Percentiles rank a stretch among this genome's conserved stretches.
These are phyloP conservation scores for Sabellastarte sp. DNA, from an alignment of 2,888 invertebrate species.

Conservation along the genomic window DNA sequence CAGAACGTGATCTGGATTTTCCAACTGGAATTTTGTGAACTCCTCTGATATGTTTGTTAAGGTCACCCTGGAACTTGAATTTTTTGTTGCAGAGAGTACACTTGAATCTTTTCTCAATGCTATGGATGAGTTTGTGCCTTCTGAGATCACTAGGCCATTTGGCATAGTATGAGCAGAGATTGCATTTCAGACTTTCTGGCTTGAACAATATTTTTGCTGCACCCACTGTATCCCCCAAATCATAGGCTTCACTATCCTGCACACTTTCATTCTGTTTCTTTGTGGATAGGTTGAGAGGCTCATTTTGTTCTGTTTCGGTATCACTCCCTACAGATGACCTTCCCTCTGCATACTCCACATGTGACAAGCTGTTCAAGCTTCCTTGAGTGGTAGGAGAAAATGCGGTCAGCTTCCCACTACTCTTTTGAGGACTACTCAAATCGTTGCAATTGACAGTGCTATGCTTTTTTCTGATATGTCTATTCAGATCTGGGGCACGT, in stretches of 20 bases:
- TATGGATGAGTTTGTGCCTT: constrained; percentile 56
- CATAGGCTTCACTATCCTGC: no score
- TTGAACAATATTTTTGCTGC: background rate
- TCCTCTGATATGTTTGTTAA: constrained; percentile 24
- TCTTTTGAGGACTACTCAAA: background rate
- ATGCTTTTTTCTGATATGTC: constrained; percentile 55
- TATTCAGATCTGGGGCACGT: constrained; percentile 49
- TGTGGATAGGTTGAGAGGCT: constrained; percentile 21
- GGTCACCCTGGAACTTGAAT: constrained; percentile 70
- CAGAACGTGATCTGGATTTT: background rate
- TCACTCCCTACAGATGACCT: background rate
- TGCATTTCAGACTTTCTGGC: constrained; percentile 38
- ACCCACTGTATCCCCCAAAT: no score
- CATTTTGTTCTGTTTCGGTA: constrained; percentile 10
- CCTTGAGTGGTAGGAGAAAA: background rate
- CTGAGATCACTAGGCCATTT: constrained; percentile 57
- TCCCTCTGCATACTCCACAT: no score
- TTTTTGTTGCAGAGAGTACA: constrained; percentile 69
- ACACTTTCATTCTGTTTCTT: constrained; percentile 5
- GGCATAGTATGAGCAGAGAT: constrained; percentile 56
- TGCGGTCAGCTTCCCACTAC: background rate
- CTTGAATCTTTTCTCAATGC: constrained; percentile 49
- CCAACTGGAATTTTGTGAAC: constrained; percentile 6
- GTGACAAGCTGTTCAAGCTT: no score
- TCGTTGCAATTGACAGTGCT: no score